Evolutionary conservation across 2,888 invertebrate genomes (phyloP).

Genomic region (Pristionchus arcanus): DNA sequence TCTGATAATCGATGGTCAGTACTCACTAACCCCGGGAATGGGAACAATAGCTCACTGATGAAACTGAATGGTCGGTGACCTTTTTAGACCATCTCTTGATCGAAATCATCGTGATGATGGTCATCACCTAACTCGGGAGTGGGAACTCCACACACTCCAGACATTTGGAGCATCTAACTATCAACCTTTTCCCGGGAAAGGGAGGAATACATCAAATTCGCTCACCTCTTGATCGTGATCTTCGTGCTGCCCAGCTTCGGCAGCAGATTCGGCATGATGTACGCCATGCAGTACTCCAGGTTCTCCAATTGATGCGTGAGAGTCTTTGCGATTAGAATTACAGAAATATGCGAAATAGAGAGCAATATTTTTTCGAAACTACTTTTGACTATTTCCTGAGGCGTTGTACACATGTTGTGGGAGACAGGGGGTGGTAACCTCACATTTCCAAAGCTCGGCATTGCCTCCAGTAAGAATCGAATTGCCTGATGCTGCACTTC

Average conservation of each 20-base stretch:
- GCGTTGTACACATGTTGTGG: no score
- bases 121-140: no score
- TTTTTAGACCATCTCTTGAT: conserved; percentile 14
- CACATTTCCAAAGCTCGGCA: conserved; percentile 79
- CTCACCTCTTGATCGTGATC: conserved; percentile 62
- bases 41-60: no score
- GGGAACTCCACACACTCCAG: no score
- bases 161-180: no score
- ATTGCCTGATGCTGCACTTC: conserved; percentile 81
- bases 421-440: conserved; percentile 57
- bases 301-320: conserved; percentile 68
- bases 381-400: neutral
- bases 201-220: no score
- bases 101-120: conserved; percentile 74
- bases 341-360: neutral
- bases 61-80: no score
- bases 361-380: no score
- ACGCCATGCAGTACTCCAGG: conserved; percentile 79
- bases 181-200: no score
- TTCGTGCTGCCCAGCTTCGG: conserved; percentile 76
- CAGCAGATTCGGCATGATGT: conserved; percentile 79
- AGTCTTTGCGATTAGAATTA: no score
- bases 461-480: conserved; percentile 74
- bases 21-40: no score
- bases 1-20: no score